Percentiles rank a stretch among this genome's conserved stretches.
Conservation (phyloP, 2,888 invertebrate species). For the Pristionchus arcanus region DNA sequence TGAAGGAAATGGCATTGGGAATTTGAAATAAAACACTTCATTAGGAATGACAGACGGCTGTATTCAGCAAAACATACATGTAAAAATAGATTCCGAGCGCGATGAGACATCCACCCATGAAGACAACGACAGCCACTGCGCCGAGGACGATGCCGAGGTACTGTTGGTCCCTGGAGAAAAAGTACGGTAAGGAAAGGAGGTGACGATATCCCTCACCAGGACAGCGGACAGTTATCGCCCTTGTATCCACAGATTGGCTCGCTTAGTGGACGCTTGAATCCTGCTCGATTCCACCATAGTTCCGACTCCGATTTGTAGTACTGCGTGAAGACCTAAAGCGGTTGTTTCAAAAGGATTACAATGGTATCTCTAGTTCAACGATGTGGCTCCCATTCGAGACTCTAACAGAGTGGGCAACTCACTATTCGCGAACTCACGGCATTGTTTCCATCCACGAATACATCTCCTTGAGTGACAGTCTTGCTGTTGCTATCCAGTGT, state of each 20-base stretch:
- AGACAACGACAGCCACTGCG: conserved; percentile 59
- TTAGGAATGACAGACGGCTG: too few species aligned
- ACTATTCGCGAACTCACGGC: background rate
- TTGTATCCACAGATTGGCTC: conserved; percentile 64
- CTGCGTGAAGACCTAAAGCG: background rate
- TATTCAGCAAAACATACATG: background rate
- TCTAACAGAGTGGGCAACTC: too few species aligned
- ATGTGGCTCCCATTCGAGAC: too few species aligned
- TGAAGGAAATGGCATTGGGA: too few species aligned
- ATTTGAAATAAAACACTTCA: too few species aligned
- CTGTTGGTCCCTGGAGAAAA: conserved; percentile 53
- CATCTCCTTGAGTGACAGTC: background rate
- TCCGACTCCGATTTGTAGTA: conserved; percentile 3
- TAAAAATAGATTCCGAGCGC: conserved; percentile 60
- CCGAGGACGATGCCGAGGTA: conserved; percentile 66
- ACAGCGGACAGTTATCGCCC: conserved; percentile 55
- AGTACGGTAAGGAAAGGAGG: background rate
- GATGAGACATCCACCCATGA: conserved; percentile 59
- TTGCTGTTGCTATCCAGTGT: conserved; percentile 12
- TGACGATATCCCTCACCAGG: background rate
- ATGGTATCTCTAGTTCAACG: too few species aligned
- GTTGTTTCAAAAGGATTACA: too few species aligned
- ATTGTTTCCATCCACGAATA: background rate
- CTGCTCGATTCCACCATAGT: conserved; percentile 62
- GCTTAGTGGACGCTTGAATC: conserved; percentile 55